Percentiles rank a stretch among this genome's conserved stretches.
Evolutionary conservation across 2,888 invertebrate species (phyloP).

Genomic region (Pogonocherus hispidulus): DNA sequence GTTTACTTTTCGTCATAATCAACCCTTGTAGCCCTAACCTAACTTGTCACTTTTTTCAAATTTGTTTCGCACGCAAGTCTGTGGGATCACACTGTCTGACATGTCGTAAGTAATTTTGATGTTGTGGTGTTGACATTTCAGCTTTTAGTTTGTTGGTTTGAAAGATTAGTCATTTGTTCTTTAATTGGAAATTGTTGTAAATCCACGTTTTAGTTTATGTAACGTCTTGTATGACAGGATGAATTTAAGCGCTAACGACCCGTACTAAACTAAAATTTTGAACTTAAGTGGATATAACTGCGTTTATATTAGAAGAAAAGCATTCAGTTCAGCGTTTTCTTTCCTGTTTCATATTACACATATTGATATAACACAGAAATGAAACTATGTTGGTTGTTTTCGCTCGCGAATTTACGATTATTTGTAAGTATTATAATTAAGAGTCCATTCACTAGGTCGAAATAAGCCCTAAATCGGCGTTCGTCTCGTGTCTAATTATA

Average conservation of each 20-base stretch:
- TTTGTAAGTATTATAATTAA: too few relatives aligned
- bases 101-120: slow-evolving; percentile 26
- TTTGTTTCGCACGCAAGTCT: slow-evolving; percentile 5
- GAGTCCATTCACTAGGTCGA: too few relatives aligned
- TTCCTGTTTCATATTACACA: too few relatives aligned
- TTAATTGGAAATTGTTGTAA: not conserved
- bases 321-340: too few relatives aligned
- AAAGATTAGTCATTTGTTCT: too few relatives aligned
- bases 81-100: slow-evolving; percentile 7
- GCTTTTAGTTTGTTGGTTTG: not conserved
- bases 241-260: too few relatives aligned
- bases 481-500: too few relatives aligned
- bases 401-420: too few relatives aligned
- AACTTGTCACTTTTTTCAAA: slow-evolving; percentile 22
- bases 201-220: not conserved
- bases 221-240: too few relatives aligned
- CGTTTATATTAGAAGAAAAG: not conserved
- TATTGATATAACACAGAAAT: too few relatives aligned
- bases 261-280: not conserved
- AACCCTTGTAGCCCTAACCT: slow-evolving; percentile 21
- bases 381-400: too few relatives aligned
- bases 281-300: not conserved
- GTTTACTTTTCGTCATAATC: slow-evolving; percentile 45
- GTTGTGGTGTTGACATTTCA: slow-evolving; percentile 12
- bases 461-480: too few relatives aligned